Percentiles rank a stretch among this genome's conserved stretches.
Conservation (phyloP, 2,888 invertebrate species). For the Gerris lacustris region DNA sequence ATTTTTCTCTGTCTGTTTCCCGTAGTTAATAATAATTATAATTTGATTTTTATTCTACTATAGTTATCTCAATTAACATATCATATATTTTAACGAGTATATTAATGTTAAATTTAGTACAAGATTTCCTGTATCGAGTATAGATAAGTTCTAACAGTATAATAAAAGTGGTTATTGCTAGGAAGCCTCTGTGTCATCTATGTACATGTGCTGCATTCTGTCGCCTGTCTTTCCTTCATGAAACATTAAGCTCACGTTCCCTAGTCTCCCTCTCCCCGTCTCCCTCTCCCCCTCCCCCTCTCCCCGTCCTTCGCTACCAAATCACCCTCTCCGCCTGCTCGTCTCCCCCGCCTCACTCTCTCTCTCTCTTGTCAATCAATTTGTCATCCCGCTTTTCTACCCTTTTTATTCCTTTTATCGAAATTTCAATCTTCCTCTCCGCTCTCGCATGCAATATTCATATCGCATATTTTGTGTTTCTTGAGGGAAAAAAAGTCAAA, state of each 20-base stretch:
- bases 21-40: no score
- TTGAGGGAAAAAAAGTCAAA: not conserved
- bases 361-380: not conserved
- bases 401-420: constrained; percentile 1
- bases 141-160: no score
- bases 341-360: not conserved
- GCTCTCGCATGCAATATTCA: not conserved
- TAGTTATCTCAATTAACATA: no score
- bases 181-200: no score
- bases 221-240: not conserved
- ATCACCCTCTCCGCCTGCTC: not conserved
- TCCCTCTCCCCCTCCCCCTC: not conserved
- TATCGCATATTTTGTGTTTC: not conserved
- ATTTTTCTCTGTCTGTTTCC: no score
- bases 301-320: not conserved
- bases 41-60: no score
- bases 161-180: no score
- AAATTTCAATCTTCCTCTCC: not conserved
- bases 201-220: not conserved
- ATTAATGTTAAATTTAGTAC: no score
- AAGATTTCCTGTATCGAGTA: no score
- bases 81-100: no score
- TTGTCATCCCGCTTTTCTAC: not conserved
- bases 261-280: not conserved
- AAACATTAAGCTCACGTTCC: not conserved